A percentile compares a stretch with the other conserved stretches of the same genome.
Conservation (phyloP, 2,888 invertebrate genomes). For the Lutraria lutraria region DNA sequence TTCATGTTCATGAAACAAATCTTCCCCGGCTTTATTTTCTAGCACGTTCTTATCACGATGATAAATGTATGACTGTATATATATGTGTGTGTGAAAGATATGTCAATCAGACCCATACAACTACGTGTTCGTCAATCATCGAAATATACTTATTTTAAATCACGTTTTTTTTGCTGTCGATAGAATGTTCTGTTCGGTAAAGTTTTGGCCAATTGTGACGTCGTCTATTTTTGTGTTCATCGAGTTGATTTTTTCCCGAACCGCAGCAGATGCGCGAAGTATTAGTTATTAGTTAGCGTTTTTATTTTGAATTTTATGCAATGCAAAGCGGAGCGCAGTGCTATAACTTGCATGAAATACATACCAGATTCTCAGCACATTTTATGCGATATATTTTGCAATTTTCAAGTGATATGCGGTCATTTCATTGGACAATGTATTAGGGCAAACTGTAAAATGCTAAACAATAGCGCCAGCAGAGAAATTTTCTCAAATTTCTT, state of each 20-base stretch:
- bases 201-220: not conserved
- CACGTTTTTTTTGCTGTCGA: not conserved
- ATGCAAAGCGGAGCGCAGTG: too few species aligned
- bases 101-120: not conserved
- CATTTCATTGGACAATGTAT: too few species aligned
- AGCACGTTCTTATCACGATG: not conserved
- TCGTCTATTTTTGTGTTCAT: not conserved
- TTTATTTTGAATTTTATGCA: too few species aligned
- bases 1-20: not conserved
- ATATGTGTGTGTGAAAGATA: not conserved
- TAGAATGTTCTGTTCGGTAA: not conserved
- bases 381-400: too few species aligned
- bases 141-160: not conserved
- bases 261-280: not conserved
- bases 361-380: too few species aligned
- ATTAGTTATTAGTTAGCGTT: too few species aligned
- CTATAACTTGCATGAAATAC: too few species aligned
- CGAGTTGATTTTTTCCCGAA: not conserved
- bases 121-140: not conserved
- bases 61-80: not conserved
- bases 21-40: not conserved
- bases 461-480: not conserved
- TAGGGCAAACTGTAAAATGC: too few species aligned
- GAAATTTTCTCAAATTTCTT: not conserved
- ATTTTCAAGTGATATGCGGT: too few species aligned